phyloP scores from a whole-genome alignment of 2,888 invertebrate genomes.

The Cyaniris semiargus region DNA sequence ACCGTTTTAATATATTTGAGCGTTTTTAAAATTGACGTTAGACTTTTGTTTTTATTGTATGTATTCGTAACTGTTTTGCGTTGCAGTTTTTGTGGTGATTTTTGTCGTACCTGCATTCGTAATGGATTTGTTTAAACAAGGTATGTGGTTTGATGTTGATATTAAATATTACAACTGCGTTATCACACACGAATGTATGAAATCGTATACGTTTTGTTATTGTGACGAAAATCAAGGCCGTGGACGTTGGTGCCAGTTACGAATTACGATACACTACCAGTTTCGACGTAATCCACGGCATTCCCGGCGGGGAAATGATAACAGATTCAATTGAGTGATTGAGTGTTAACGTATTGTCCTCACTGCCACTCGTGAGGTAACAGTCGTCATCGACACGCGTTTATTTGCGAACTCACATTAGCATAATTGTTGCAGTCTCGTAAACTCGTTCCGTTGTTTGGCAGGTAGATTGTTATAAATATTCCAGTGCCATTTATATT shows the following conservation, averaged over 20 bases:
- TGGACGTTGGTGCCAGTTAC: slow-evolving; percentile 70
- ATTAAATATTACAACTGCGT: not conserved
- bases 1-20: not conserved
- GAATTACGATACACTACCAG: slow-evolving; percentile 57
- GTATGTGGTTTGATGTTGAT: slow-evolving; percentile 45
- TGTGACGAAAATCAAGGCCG: slow-evolving; percentile 72
- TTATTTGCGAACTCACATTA: slow-evolving; percentile 23
- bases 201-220: slow-evolving; percentile 31
- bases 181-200: not conserved
- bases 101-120: slow-evolving; percentile 35
- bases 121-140: slow-evolving; percentile 64
- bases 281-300: slow-evolving; percentile 49
- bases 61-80: slow-evolving; percentile 34
- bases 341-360: slow-evolving; percentile 16
- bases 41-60: slow-evolving; percentile 23
- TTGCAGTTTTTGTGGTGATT: slow-evolving; percentile 36
- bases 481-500: not conserved
- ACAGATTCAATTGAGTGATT: slow-evolving; percentile 51
- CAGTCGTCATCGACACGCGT: slow-evolving; percentile 31
- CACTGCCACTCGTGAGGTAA: slow-evolving; percentile 33
- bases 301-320: slow-evolving; percentile 62
- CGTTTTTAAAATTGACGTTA: not conserved
- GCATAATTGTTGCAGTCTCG: not conserved
- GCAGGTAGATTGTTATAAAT: not conserved
- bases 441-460: not conserved